Conservation (phyloP, 2,888 invertebrate species). For the Netelia virgata region DNA sequence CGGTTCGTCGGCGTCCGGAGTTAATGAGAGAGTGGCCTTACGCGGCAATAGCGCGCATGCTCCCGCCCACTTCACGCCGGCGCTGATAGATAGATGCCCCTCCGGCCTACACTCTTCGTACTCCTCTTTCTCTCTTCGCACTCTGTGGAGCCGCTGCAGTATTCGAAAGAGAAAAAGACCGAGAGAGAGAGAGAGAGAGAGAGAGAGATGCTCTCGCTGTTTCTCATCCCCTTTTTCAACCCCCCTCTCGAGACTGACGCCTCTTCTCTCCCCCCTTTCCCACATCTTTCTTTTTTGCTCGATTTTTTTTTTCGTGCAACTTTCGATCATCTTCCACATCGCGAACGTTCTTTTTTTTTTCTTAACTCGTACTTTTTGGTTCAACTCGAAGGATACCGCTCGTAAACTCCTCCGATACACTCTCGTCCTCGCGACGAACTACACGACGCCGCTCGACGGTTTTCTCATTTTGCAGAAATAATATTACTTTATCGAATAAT, state of each 20-base stretch:
- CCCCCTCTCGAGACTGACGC: slow-evolving; percentile 37
- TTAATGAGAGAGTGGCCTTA: slow-evolving; percentile 85
- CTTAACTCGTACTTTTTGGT: slow-evolving; percentile 11
- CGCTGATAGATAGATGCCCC: slow-evolving; percentile 85
- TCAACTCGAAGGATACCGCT: slow-evolving; percentile 2
- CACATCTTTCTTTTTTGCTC: slow-evolving; percentile 26
- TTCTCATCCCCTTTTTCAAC: slow-evolving; percentile 59
- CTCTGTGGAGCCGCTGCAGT: slow-evolving; percentile 44
- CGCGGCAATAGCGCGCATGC: slow-evolving; percentile 84
- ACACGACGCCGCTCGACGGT: not conserved
- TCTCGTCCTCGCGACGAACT: not conserved
- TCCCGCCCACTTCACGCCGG: slow-evolving; percentile 85
- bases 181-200: too few relatives aligned
- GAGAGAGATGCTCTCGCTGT: slow-evolving; percentile 21
- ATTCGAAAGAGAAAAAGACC: slow-evolving; percentile 30
- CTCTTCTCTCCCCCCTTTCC: slow-evolving; percentile 29
- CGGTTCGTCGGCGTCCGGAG: slow-evolving; percentile 86
- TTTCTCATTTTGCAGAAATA: not conserved
- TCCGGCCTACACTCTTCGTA: slow-evolving; percentile 73
- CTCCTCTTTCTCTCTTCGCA: slow-evolving; percentile 40
- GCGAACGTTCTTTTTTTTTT: slow-evolving; percentile 22
- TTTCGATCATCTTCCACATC: slow-evolving; percentile 59
- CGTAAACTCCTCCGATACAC: not conserved
- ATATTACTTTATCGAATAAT: too few relatives aligned
- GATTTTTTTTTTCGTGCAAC: slow-evolving; percentile 39